These are phyloP conservation scores for Cecropterus lyciades DNA, from an alignment of 1,140 invertebrate genomes.

Conservation along the genomic window DNA sequence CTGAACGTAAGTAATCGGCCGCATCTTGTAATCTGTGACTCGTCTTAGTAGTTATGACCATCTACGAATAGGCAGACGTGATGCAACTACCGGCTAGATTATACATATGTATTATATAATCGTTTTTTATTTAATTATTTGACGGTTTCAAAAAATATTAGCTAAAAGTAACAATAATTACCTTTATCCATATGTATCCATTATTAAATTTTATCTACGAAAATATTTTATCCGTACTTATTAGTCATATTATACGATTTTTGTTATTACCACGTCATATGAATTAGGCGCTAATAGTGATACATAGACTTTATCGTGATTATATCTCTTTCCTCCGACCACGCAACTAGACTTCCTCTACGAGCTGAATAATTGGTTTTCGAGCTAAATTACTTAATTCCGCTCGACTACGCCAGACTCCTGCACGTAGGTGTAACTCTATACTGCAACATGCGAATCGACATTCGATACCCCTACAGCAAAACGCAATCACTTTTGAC, in stretches of 20 bases:
- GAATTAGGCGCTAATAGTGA: not conserved
- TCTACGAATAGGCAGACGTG: not conserved
- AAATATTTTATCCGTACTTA: too few species aligned
- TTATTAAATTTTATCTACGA: too few species aligned
- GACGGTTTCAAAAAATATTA: too few species aligned
- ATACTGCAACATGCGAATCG: conserved; percentile 63
- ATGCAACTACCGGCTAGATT: conserved; percentile 3
- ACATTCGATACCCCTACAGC: conserved; percentile 57
- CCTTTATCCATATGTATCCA: too few species aligned
- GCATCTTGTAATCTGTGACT: conserved; percentile 24
- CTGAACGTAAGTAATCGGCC: conserved; percentile 23
- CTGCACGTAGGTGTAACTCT: conserved; percentile 52
- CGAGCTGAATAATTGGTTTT: conserved; percentile 48
- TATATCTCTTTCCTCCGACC: conserved; percentile 27
- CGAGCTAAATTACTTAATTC: conserved; percentile 66
- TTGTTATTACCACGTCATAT: not conserved
- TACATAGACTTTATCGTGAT: not conserved
- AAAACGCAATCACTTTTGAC: conserved; percentile 48
- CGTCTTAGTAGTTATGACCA: conserved; percentile 16
- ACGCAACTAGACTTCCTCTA: conserved; percentile 29
- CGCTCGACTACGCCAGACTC: conserved; percentile 51
- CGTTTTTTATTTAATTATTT: too few species aligned
- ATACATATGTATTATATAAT: not conserved
- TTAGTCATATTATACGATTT: not conserved
- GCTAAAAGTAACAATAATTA: too few species aligned